Evolutionary conservation across 2,113 vertebrate species (phyloP).

Genomic region (Notarius lentiginosus): DNA sequence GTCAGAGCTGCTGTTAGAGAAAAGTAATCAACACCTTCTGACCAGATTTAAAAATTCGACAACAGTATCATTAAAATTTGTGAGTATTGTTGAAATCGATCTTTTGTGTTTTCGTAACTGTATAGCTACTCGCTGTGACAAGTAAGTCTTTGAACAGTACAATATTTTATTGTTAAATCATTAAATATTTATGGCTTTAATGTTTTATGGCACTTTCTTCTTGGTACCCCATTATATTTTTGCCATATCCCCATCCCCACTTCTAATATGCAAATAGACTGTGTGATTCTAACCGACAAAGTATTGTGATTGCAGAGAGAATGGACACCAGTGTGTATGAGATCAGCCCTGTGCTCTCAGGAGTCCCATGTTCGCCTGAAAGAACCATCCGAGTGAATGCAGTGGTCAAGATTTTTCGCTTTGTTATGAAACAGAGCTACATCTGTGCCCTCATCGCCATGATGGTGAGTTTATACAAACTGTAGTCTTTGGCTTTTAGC

Average conservation of each 20-base stretch:
- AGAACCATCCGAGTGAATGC: conserved; percentile 70
- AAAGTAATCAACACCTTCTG: neutral
- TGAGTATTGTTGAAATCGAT: neutral
- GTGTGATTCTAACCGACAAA: neutral
- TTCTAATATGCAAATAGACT: neutral
- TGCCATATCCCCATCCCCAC: neutral
- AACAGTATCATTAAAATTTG: neutral
- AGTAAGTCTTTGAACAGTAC: neutral
- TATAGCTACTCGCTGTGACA: neutral
- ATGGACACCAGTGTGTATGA: conserved; percentile 61
- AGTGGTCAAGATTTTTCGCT: conserved; percentile 81
- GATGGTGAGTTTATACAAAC: conserved; percentile 61
- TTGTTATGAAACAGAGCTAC: conserved; percentile 96
- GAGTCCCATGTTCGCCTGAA: conserved; percentile 26
- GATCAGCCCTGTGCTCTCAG: conserved; percentile 66
- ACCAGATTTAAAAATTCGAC: neutral
- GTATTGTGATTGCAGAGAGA: conserved; percentile 59
- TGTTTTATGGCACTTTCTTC: neutral
- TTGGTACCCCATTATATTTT: neutral
- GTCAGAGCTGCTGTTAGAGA: neutral
- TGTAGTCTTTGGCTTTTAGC: neutral
- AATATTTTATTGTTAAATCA: neutral
- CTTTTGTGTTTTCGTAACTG: neutral
- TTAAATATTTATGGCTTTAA: neutral
- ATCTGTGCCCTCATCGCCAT: conserved; percentile 80